A percentile compares a stretch with the other conserved stretches of the same genome.
Evolutionary conservation across 2,797 vertebrate species (phyloP).

Genomic region (Thamnophis elegans): DNA sequence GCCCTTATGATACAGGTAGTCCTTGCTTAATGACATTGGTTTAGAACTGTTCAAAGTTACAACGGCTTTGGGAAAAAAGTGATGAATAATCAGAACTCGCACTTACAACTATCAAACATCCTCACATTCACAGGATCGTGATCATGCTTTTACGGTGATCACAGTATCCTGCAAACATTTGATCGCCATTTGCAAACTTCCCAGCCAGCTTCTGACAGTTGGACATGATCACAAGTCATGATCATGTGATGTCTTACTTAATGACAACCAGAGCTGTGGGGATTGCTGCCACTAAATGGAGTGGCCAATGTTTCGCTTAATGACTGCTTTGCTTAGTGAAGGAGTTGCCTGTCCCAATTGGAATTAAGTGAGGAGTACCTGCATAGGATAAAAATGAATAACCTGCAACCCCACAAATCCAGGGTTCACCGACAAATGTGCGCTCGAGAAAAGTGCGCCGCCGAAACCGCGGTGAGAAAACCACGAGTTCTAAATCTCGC

Average conservation of each 20-base stretch:
- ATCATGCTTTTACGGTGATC: not conserved
- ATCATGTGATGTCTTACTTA: not conserved
- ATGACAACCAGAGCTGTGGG: not conserved
- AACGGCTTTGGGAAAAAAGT: not conserved
- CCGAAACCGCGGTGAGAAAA: too few species aligned
- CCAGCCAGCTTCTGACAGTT: not conserved
- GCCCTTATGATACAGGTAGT: not conserved
- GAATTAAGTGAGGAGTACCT: not conserved
- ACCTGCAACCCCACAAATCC: not conserved
- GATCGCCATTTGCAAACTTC: not conserved
- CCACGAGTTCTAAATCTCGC: too few species aligned
- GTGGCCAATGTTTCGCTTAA: not conserved
- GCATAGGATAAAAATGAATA: not conserved
- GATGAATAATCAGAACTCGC: not conserved
- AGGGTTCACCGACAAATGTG: too few species aligned
- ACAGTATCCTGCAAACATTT: not conserved
- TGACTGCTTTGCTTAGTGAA: not conserved
- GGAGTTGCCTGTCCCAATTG: not conserved
- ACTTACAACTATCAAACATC: not conserved
- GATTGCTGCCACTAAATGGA: not conserved
- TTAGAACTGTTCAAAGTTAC: not conserved
- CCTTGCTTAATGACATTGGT: not conserved
- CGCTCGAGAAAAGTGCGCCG: too few species aligned
- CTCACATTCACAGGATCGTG: not conserved
- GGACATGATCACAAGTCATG: not conserved